Conservation (phyloP, 2,113 vertebrate species). For the Syngnathus scovelli region DNA sequence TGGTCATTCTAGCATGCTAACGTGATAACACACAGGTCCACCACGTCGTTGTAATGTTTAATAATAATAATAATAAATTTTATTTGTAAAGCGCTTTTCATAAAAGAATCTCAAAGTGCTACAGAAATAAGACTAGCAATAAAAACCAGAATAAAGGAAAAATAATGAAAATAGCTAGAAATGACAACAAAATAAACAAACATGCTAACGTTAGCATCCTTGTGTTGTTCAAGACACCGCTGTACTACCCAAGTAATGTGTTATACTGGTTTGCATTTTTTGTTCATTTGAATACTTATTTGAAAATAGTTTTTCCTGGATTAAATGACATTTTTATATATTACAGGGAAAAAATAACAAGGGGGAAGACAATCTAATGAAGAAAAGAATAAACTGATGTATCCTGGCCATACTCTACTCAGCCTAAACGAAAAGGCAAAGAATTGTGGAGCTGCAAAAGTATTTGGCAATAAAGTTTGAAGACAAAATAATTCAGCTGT, state of each 20-base stretch:
- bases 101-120: too few relatives aligned
- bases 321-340: neutral
- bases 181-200: too few relatives aligned
- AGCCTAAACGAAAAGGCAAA: neutral
- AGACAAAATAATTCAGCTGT: neutral
- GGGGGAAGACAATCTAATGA: constrained; percentile 13
- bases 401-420: neutral
- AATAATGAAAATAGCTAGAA: too few relatives aligned
- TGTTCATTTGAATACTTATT: neutral
- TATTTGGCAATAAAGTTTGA: constrained; percentile 5
- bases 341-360: constrained; percentile 30
- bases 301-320: neutral
- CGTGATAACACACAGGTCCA: neutral
- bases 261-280: too few relatives aligned
- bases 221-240: too few relatives aligned
- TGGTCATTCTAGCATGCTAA: neutral
- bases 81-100: too few relatives aligned
- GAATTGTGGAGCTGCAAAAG: neutral
- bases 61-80: too few relatives aligned
- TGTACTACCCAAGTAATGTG: too few relatives aligned
- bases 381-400: neutral
- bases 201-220: too few relatives aligned
- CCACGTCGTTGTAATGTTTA: too few relatives aligned
- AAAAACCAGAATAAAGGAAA: too few relatives aligned
- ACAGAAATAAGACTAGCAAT: too few relatives aligned